Base-by-base conservation (phyloP, 2,888 invertebrate species). In the Lepidochrysops patricia region DNA sequence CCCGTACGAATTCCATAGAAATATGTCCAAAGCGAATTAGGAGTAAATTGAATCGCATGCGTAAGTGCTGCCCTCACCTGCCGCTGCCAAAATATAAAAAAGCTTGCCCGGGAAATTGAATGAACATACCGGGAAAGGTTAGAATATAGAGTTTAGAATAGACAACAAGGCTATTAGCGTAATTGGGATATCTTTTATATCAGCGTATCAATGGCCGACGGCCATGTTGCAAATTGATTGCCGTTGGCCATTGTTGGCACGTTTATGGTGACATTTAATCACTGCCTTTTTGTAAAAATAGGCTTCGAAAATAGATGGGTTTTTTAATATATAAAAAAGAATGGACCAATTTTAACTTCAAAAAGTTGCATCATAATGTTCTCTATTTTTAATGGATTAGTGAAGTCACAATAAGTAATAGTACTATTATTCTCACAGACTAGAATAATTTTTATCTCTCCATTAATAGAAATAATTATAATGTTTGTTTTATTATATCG, bases 11-110 rank as follows among this genome's bases (percentile, higher is more conserved):
- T 54, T 54, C 19, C 29, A 54, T 54, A 54, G 19, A 32, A 63
- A 63, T 57, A 60, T 58, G 48, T 61, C 25, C 61, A 57, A 61
- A 65, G 57, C 62, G 62, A 63, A 65, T 65, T 63, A 64, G 57
- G 60, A 59, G 61, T 62, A 63, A 62, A 66, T 66, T 64, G 65
- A 66, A 64, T 64, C 58, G 56, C 43, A 56, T 57, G 60, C 60
- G 60, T 62, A 59, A 63, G 63, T 61, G 63, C 59, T 59, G 62
- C 60, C 58, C 60, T 48, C 54, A 32, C 43, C 27, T 37, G 58
- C 52, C 13, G 19, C 27, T 15, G 34, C 26, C 26, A 19, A 25
- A 52, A 52, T 52, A 59, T 34, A 54, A 49, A 52, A 59, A 52
- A 59, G 26, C 34, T 27, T 52, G 35, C 52, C n/a, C 52, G 52